phyloP scores from a whole-genome alignment of 2,113 vertebrate genomes.

The Limnothrissa miodon region DNA sequence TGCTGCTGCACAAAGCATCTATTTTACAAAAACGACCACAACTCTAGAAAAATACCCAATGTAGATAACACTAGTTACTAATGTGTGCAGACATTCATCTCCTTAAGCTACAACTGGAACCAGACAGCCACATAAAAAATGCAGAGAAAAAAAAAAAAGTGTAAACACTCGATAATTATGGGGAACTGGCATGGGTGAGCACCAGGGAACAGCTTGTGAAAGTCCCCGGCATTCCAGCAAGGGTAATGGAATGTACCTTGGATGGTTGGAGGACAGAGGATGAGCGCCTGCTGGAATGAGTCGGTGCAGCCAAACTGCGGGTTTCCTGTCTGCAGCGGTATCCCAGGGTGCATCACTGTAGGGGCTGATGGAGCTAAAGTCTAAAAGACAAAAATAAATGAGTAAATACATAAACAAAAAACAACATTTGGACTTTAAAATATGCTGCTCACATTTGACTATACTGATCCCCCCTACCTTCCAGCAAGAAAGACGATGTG shows the following conservation, averaged over 20 bases:
- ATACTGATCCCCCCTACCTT: too few relatives aligned
- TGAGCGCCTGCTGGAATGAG: conserved; percentile 92
- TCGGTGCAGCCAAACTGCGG: conserved; percentile 92
- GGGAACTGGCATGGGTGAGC: background rate
- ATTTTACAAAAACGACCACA: background rate
- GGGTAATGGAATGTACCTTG: conserved; percentile 78
- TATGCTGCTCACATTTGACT: background rate
- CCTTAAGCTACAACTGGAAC: background rate
- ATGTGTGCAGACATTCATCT: background rate
- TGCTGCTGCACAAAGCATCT: background rate
- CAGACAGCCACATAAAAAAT: background rate
- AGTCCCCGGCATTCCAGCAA: background rate
- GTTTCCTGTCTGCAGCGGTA: conserved; percentile 88
- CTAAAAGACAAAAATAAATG: conserved; percentile 63
- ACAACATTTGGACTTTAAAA: too few relatives aligned
- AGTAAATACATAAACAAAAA: background rate
- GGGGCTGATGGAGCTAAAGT: conserved; percentile 84
- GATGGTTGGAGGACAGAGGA: conserved; percentile 90
- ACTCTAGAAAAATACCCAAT: background rate
- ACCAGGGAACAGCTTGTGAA: background rate
- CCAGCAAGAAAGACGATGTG: too few relatives aligned
- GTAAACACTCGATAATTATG: conserved; percentile 1
- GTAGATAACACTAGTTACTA: background rate
- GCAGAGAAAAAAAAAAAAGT: background rate
- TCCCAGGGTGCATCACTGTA: conserved; percentile 89